Conservation (phyloP, 2,113 vertebrate genomes). For the Anhinga rufa region DNA sequence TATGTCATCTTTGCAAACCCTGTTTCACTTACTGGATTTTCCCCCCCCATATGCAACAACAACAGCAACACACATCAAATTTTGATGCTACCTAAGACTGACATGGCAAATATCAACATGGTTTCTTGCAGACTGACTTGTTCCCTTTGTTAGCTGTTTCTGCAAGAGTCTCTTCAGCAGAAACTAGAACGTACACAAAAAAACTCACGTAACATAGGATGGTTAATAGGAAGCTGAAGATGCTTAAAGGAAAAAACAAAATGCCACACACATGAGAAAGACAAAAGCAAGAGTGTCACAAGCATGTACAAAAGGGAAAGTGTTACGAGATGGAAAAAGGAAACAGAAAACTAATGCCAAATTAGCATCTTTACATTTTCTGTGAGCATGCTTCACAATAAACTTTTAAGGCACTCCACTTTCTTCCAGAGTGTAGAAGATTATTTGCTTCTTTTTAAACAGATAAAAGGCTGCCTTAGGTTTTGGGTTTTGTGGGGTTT, state of each 20-base stretch:
- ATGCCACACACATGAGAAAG: neutral
- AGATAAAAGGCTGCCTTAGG: neutral
- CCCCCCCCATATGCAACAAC: neutral
- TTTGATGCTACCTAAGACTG: neutral
- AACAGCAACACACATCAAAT: neutral
- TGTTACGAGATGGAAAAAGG: neutral
- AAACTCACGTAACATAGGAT: neutral
- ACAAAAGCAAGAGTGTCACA: neutral
- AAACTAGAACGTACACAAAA: neutral
- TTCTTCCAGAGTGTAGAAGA: neutral
- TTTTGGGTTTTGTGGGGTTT: neutral
- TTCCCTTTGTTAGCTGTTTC: neutral
- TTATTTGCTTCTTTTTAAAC: neutral
- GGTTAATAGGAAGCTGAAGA: neutral
- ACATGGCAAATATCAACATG: neutral
- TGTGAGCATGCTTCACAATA: rapidly evolving
- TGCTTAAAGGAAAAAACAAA: neutral
- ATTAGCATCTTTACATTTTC: neutral
- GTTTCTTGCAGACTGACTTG: neutral
- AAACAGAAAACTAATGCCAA: neutral
- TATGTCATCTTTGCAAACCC: neutral
- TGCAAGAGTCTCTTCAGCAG: neutral
- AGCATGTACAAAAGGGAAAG: neutral
- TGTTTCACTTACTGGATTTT: neutral
- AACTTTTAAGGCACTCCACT: neutral